Evolutionary conservation across 2,113 vertebrate species (phyloP), one percentile per base, ranked within the genome.

Genomic region (Cricetomys ansorgei): DNA sequence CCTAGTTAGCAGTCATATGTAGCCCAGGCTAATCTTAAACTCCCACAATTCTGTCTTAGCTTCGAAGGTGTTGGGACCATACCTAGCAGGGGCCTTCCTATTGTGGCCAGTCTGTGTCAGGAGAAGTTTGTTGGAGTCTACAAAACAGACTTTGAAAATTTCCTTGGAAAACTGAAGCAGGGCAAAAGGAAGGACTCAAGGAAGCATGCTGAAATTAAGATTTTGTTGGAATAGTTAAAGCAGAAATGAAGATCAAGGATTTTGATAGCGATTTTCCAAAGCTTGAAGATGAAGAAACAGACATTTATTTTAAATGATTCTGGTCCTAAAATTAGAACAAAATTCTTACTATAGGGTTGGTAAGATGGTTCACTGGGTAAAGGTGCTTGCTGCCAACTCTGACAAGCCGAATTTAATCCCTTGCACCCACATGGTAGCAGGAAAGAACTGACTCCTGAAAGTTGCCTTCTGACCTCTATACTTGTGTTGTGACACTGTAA

Each of bases 211-310:
- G 40, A 76, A 57, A 57, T 48, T 13, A 16, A 5, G 19, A 67
- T 27, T 77, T 70, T 79, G 40, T 43, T 62, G 57, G 76, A 88
- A 84, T 29, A 50, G 34, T 27, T n/a, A 48, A 85, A 76, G 5
- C 25, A 73, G 50, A 13, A 27, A 79, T 59, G 94, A 89, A 84
- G 69, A n/a, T 53, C 40, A 37, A 34, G 67, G 9, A 80, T 19
- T 25, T 87, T 73, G 76, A 53, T 15, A 45, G 40, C 37, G 65
- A 19, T 89, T 55, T 93, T 77, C 62, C 48, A 55, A 88, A 62
- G 70, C 53, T 43, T 86, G 37, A 87, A 79, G 80, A 95, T 25
- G 43, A 96, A 40, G 7, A 72, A 89, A 90, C 81, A 62, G 7
- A 40, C 37, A 37, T 69, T 94, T 93, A 69, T 87, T 80, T 64